These are phyloP conservation scores for Metacarcinus magister DNA, from an alignment of 2,888 invertebrate species.

Conservation along the genomic window DNA sequence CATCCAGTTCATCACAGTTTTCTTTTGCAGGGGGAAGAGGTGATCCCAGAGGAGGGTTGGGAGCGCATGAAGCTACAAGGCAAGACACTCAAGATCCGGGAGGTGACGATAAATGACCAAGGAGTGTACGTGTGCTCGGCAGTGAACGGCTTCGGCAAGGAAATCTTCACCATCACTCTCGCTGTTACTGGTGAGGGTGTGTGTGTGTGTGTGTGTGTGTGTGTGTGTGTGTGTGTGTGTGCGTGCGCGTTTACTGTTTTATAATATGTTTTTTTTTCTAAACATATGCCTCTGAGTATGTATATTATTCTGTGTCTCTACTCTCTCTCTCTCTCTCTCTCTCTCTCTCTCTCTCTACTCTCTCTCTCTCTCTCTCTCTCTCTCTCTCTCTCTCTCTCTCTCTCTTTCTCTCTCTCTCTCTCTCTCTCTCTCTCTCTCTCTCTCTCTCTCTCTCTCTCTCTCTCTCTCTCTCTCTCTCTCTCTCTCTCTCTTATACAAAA, in stretches of 20 bases:
- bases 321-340: not conserved
- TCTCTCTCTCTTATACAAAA: not conserved
- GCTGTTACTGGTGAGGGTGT: constrained; percentile 75
- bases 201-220: not conserved
- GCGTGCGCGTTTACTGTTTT: not conserved
- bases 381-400: not conserved
- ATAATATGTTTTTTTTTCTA: too few species aligned
- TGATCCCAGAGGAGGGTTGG: constrained; percentile 75
- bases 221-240: not conserved
- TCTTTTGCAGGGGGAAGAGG: constrained; percentile 68
- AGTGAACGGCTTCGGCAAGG: constrained; percentile 80
- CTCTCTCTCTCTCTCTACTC: not conserved
- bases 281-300: constrained; percentile 9
- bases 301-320: not conserved
- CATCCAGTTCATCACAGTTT: too few species aligned
- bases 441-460: constrained; percentile 26
- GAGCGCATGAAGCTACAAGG: constrained; percentile 70
- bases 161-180: constrained; percentile 71
- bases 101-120: constrained; percentile 63
- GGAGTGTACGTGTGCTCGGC: constrained; percentile 76
- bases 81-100: constrained; percentile 68
- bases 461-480: constrained; percentile 49
- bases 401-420: not conserved
- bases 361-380: not conserved
- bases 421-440: constrained; percentile 39